Evolutionary conservation across 2,888 invertebrate genomes (phyloP).

Genomic region (Papilio demoleus): DNA sequence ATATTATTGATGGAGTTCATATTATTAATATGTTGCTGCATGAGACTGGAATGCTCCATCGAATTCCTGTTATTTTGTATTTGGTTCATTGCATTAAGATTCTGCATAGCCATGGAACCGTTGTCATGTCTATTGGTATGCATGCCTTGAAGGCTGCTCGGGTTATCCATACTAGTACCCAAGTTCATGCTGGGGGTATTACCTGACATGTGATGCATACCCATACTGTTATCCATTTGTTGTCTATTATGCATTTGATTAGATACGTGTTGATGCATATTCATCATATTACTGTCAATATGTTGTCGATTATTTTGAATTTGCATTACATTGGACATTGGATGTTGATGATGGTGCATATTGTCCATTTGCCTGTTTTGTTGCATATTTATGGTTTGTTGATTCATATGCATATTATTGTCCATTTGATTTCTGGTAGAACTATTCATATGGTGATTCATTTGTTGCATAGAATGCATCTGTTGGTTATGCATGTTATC

Average conservation of each 20-base stretch:
- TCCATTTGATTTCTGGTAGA: constrained; percentile 68
- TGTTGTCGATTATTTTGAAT: constrained; percentile 74
- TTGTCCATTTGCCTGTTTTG: constrained; percentile 75
- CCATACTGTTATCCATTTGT: constrained; percentile 72
- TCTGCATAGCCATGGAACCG: constrained; percentile 72
- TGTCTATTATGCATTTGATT: constrained; percentile 78
- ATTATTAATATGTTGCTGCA: constrained; percentile 77
- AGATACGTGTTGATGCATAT: constrained; percentile 74
- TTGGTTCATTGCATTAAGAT: constrained; percentile 72
- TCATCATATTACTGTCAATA: constrained; percentile 71
- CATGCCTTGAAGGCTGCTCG: constrained; percentile 65
- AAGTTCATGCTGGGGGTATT: constrained; percentile 66
- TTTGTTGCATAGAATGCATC: constrained; percentile 75
- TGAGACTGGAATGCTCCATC: constrained; percentile 73
- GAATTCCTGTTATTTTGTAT: constrained; percentile 72
- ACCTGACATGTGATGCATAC: constrained; percentile 76
- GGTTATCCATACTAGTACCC: constrained; percentile 70
- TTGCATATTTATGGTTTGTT: constrained; percentile 70
- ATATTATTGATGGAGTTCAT: constrained; percentile 69
- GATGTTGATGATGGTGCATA: constrained; percentile 76
- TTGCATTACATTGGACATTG: constrained; percentile 77
- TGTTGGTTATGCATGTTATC: constrained; percentile 74
- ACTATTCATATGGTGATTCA: constrained; percentile 72
- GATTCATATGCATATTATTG: constrained; percentile 73
- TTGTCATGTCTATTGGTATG: constrained; percentile 74